Percentiles rank a stretch among this genome's conserved stretches.
Evolutionary conservation across 2,888 invertebrate species (phyloP).

Genomic region (Celastrina argiolus): DNA sequence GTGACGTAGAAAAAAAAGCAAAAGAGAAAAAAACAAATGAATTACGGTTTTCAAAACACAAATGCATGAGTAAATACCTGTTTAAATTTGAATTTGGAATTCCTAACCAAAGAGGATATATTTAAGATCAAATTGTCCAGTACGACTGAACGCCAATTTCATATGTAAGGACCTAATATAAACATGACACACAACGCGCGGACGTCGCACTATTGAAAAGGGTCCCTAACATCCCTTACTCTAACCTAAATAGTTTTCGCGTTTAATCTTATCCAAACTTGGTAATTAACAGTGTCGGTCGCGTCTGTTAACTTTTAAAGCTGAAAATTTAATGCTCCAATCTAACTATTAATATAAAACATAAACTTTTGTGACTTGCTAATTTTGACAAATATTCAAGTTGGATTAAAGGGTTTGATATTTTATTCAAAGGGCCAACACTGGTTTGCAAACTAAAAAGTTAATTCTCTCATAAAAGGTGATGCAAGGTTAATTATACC

Average conservation of each 20-base stretch:
- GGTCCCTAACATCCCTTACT: not conserved
- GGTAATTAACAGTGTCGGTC: constrained; percentile 16
- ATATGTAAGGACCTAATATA: too few relatives aligned
- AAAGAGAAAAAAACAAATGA: too few relatives aligned
- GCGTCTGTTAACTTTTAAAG: constrained; percentile 8
- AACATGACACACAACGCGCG: not conserved
- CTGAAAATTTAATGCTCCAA: constrained; percentile 13
- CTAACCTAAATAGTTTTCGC: constrained; percentile 13
- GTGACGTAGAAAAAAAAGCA: too few relatives aligned
- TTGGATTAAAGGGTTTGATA: not conserved
- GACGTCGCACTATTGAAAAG: not conserved
- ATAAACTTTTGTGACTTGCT: not conserved
- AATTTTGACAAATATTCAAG: not conserved
- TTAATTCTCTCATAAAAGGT: too few relatives aligned
- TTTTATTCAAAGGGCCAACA: not conserved
- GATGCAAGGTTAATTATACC: too few relatives aligned
- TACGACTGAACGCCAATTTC: too few relatives aligned
- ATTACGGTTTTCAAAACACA: too few relatives aligned
- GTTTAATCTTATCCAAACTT: constrained; percentile 17
- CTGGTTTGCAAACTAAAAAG: too few relatives aligned
- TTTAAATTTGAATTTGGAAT: too few relatives aligned
- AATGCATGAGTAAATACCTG: too few relatives aligned
- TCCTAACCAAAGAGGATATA: too few relatives aligned
- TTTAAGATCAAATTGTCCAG: too few relatives aligned
- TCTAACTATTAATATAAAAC: constrained; percentile 7